Conservation (phyloP, 2,797 vertebrate species). For the Clarias platycephalus region DNA sequence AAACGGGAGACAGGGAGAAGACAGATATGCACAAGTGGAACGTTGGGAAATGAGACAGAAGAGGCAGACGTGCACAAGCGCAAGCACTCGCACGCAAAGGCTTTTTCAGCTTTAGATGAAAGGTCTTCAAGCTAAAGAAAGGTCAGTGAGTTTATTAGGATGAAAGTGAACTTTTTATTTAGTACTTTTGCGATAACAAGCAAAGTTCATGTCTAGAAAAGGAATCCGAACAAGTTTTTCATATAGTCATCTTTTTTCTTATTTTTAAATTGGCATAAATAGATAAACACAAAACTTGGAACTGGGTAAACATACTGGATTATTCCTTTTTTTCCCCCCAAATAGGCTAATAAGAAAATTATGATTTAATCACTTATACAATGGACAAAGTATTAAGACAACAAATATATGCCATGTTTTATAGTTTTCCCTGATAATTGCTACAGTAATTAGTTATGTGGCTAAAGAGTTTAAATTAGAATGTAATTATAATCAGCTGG, state of each 20-base stretch:
- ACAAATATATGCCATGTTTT: too few relatives aligned
- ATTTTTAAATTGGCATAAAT: neutral
- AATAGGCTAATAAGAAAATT: too few relatives aligned
- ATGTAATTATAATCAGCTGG: too few relatives aligned
- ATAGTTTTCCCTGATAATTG: too few relatives aligned
- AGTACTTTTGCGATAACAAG: neutral
- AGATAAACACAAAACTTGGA: neutral
- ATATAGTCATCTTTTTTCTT: neutral
- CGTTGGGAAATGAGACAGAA: conserved; percentile 1
- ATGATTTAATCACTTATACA: too few relatives aligned
- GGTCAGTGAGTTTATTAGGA: conserved; percentile 29
- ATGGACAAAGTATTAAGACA: too few relatives aligned
- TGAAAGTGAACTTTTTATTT: conserved; percentile 31
- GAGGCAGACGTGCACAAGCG: neutral
- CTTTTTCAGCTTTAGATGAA: conserved; percentile 2
- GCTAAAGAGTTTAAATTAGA: too few relatives aligned
- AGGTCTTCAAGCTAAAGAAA: conserved; percentile 8
- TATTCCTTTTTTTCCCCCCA: too few relatives aligned
- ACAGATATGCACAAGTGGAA: conserved; percentile 36
- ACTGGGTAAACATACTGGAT: too few relatives aligned
- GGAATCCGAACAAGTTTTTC: neutral
- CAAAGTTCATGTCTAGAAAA: conserved; percentile 1
- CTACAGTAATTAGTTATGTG: too few relatives aligned
- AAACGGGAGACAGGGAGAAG: conserved; percentile 34
- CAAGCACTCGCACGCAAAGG: neutral